Conservation (phyloP, 1,140 invertebrate genomes). For the Coenobita brevimanus region DNA sequence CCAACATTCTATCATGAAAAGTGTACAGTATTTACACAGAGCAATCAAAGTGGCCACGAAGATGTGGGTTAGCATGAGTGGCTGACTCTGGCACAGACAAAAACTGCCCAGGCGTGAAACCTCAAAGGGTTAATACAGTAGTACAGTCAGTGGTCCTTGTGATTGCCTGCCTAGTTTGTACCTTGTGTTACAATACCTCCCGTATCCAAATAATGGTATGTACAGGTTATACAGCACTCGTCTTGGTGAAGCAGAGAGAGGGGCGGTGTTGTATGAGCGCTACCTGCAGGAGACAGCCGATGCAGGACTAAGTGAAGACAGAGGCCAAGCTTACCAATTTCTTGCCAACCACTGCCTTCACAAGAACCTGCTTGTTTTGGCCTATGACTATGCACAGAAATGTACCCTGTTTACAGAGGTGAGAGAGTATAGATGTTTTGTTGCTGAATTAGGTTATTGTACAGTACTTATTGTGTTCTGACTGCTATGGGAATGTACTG, state of each 20-base stretch:
- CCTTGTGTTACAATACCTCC: background rate
- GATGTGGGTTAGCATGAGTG: too few relatives aligned
- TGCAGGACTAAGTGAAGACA: slow-evolving; percentile 76
- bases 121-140: too few relatives aligned
- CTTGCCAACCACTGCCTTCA: slow-evolving; percentile 92
- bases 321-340: slow-evolving; percentile 90
- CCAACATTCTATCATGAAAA: too few relatives aligned
- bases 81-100: too few relatives aligned
- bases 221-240: slow-evolving; percentile 90
- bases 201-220: slow-evolving; percentile 16
- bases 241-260: slow-evolving; percentile 87
- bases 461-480: too few relatives aligned
- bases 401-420: slow-evolving; percentile 86
- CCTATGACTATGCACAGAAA: slow-evolving; percentile 93
- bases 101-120: too few relatives aligned
- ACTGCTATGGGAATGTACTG: too few relatives aligned
- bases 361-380: slow-evolving; percentile 85
- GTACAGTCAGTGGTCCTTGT: too few relatives aligned
- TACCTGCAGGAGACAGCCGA: slow-evolving; percentile 86
- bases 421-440: slow-evolving; percentile 71
- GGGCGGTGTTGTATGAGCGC: slow-evolving; percentile 91
- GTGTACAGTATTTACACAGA: too few relatives aligned
- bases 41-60: too few relatives aligned
- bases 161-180: background rate
- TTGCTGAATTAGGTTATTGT: too few relatives aligned